phyloP scores from a whole-genome alignment of 2,888 invertebrate genomes.

The Eustalomyia histrio region DNA sequence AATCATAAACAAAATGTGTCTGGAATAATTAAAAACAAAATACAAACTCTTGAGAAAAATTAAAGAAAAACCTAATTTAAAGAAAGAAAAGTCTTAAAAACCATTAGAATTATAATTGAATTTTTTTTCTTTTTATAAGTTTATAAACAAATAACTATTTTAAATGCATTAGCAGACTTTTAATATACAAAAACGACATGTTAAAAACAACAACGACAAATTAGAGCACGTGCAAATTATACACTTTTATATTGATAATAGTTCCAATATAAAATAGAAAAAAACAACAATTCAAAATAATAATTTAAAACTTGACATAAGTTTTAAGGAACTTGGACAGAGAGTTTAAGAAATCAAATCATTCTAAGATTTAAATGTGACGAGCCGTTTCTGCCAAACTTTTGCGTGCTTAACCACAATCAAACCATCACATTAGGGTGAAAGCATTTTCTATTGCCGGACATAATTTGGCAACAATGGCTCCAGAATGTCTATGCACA shows the following conservation, averaged over 20 bases:
- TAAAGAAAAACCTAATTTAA: background rate
- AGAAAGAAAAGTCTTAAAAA: conserved; percentile 9
- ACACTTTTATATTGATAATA: conserved; percentile 30
- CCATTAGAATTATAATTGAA: conserved; percentile 62
- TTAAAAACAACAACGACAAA: conserved; percentile 51
- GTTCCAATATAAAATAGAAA: background rate
- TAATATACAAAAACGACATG: conserved; percentile 30
- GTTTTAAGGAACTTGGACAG: too few relatives aligned
- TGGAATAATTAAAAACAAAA: conserved; percentile 33
- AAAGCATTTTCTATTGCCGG: too few relatives aligned
- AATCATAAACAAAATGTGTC: conserved; percentile 43
- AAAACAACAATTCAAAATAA: background rate
- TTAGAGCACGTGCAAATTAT: conserved; percentile 69
- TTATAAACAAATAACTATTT: background rate
- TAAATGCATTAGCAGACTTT: conserved; percentile 1
- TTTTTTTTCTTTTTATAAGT: background rate
- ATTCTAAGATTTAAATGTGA: too few relatives aligned
- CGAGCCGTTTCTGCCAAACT: too few relatives aligned
- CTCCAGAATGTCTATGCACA: too few relatives aligned
- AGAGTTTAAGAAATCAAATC: too few relatives aligned
- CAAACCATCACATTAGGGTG: too few relatives aligned
- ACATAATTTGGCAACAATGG: too few relatives aligned
- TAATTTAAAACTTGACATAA: background rate
- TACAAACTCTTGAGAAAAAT: background rate
- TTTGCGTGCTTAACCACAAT: too few relatives aligned